Percentiles rank a stretch among this genome's conserved stretches.
Evolutionary conservation across 2,888 invertebrate genomes (phyloP).

Genomic region (Slavum lentiscoides): DNA sequence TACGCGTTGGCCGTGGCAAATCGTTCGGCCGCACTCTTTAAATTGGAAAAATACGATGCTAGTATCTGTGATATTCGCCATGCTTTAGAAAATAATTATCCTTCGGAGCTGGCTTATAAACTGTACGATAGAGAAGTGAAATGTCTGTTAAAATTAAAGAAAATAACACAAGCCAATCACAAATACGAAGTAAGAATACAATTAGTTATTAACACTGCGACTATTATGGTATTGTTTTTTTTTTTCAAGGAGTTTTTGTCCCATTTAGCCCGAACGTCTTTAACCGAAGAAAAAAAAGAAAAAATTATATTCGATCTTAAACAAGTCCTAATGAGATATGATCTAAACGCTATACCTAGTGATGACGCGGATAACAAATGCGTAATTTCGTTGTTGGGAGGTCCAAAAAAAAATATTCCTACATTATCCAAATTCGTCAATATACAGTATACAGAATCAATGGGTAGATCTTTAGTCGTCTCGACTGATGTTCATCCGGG

Average conservation of each 20-base stretch:
- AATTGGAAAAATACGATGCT: slow-evolving; percentile 67
- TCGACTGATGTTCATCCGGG: slow-evolving; percentile 28
- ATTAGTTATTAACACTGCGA: not conserved
- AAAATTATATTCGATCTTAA: not conserved
- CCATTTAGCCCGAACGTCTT: not conserved
- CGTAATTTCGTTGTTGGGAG: slow-evolving; percentile 16
- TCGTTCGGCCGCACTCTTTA: slow-evolving; percentile 70
- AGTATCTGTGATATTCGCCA: slow-evolving; percentile 68
- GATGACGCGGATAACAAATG: not conserved
- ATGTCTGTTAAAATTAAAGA: slow-evolving; percentile 58
- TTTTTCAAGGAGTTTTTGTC: slow-evolving; percentile 9
- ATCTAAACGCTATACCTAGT: too few relatives aligned
- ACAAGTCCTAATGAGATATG: too few relatives aligned
- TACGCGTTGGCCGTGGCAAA: slow-evolving; percentile 70
- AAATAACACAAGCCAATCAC: slow-evolving; percentile 45
- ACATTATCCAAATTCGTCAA: slow-evolving; percentile 31
- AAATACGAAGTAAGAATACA: slow-evolving; percentile 40
- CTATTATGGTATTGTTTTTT: too few relatives aligned
- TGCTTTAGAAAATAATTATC: slow-evolving; percentile 68
- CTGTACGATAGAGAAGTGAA: slow-evolving; percentile 64
- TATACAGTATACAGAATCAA: slow-evolving; percentile 43
- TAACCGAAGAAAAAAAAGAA: slow-evolving; percentile 4
- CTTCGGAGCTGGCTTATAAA: slow-evolving; percentile 68
- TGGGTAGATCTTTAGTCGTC: slow-evolving; percentile 36
- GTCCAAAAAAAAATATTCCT: slow-evolving; percentile 34